These are phyloP conservation scores for Ectemnius cavifrons DNA, from an alignment of 2,888 invertebrate genomes.

Conservation along the genomic window DNA sequence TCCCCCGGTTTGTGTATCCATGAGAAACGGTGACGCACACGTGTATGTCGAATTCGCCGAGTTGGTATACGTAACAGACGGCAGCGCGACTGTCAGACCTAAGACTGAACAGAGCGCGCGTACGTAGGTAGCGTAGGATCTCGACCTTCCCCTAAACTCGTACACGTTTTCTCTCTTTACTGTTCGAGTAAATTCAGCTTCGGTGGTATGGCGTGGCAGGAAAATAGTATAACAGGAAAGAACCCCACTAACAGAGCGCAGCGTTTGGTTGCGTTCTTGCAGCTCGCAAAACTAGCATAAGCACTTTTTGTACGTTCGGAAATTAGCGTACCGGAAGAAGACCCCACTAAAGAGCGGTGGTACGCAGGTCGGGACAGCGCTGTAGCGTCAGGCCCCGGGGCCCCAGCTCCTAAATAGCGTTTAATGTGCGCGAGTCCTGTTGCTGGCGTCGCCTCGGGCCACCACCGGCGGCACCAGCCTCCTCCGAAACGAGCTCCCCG, in stretches of 20 bases:
- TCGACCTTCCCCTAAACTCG: neutral
- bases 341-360: constrained; percentile 74
- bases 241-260: constrained; percentile 61
- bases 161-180: too few species aligned
- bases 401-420: constrained; percentile 85
- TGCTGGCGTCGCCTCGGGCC: constrained; percentile 80
- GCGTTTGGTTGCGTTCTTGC: constrained; percentile 14
- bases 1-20: neutral
- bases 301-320: constrained; percentile 70
- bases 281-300: constrained; percentile 53
- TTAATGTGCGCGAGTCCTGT: constrained; percentile 81
- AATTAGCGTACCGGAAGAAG: constrained; percentile 53
- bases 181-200: too few species aligned
- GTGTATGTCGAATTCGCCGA: neutral
- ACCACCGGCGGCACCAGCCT: constrained; percentile 79
- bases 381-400: constrained; percentile 77
- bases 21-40: neutral
- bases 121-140: neutral
- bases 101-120: neutral
- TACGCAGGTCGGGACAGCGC: constrained; percentile 77
- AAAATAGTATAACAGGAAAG: constrained; percentile 51
- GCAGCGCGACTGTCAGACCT: neutral
- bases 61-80: neutral
- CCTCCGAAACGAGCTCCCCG: constrained; percentile 76
- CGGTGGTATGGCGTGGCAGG: constrained; percentile 3